Evolutionary conservation across 2,113 vertebrate species (phyloP).

Genomic region (Bos indicus): DNA sequence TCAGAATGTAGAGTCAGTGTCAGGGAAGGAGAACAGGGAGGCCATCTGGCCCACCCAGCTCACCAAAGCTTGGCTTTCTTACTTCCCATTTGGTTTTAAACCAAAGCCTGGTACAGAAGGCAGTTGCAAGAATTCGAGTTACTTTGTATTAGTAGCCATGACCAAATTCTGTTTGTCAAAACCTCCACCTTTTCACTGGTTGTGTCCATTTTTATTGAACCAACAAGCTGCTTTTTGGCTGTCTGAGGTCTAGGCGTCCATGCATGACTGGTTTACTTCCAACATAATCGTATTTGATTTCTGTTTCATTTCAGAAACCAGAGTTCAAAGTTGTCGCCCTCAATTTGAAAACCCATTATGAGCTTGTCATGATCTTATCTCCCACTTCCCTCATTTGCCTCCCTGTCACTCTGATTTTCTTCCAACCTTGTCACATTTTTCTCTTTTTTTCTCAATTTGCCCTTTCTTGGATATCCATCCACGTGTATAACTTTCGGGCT

Average conservation of each 20-base stretch:
- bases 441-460: constrained; percentile 1
- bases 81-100: constrained; percentile 13
- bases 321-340: constrained; percentile 45
- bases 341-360: constrained; percentile 44
- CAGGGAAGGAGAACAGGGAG: neutral
- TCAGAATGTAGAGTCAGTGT: neutral
- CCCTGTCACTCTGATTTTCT: constrained; percentile 43
- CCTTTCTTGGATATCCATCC: neutral
- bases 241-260: neutral
- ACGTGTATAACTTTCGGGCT: neutral
- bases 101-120: neutral
- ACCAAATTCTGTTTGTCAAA: constrained; percentile 25
- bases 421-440: constrained; percentile 19
- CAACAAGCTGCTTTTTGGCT: neutral
- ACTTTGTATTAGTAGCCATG: neutral
- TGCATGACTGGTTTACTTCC: constrained; percentile 20
- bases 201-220: constrained; percentile 19
- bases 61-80: neutral
- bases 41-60: neutral
- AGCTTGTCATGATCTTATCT: constrained; percentile 52
- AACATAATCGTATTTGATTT: constrained; percentile 34
- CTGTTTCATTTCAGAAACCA: constrained; percentile 28
- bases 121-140: neutral
- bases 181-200: neutral
- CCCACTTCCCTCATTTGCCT: constrained; percentile 16